A percentile compares a stretch with the other conserved stretches of the same genome.
These are phyloP conservation scores for Aporrectodea caliginosa DNA, from an alignment of 1,140 invertebrate genomes.

Conservation along the genomic window DNA sequence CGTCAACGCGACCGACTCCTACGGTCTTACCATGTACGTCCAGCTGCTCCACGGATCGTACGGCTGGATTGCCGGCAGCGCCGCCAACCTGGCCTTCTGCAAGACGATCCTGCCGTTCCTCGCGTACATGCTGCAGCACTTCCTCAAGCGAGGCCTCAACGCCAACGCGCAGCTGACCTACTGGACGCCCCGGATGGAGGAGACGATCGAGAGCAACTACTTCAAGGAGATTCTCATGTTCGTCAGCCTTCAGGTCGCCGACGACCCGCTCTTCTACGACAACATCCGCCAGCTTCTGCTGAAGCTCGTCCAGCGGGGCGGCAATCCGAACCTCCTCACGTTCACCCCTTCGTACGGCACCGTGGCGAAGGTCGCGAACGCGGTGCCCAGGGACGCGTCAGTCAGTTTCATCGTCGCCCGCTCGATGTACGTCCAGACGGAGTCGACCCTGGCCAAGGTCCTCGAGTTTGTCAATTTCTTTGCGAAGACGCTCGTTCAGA, in stretches of 20 bases:
- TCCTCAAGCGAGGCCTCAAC: conserved; percentile 26
- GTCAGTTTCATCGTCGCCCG: neutral
- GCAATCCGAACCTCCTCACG: conserved; percentile 14
- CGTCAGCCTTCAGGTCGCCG: conserved; percentile 12
- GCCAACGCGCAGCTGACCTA: conserved; percentile 27
- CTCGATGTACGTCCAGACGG: conserved; percentile 7
- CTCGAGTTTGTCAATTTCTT: conserved; percentile 22
- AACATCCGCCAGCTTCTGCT: conserved; percentile 11
- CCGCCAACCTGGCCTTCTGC: conserved; percentile 19
- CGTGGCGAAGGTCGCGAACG: neutral
- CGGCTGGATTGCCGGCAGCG: conserved; percentile 24
- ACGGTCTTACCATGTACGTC: conserved; percentile 25
- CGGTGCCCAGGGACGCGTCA: neutral
- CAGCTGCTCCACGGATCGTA: conserved; percentile 25
- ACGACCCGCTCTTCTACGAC: conserved; percentile 9
- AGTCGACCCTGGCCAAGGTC: neutral
- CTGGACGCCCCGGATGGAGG: conserved; percentile 26
- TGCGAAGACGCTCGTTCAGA: conserved; percentile 23
- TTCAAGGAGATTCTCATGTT: conserved; percentile 29
- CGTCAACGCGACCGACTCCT: conserved; percentile 26
- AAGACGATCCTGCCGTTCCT: conserved; percentile 29
- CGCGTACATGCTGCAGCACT: conserved; percentile 21
- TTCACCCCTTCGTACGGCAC: conserved; percentile 15
- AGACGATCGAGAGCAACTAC: conserved; percentile 24
- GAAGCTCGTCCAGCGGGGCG: conserved; percentile 23